Evolutionary conservation across 2,888 invertebrate species (phyloP), one percentile per base, ranked within the genome.

Genomic region (Physocephala rufipes): DNA sequence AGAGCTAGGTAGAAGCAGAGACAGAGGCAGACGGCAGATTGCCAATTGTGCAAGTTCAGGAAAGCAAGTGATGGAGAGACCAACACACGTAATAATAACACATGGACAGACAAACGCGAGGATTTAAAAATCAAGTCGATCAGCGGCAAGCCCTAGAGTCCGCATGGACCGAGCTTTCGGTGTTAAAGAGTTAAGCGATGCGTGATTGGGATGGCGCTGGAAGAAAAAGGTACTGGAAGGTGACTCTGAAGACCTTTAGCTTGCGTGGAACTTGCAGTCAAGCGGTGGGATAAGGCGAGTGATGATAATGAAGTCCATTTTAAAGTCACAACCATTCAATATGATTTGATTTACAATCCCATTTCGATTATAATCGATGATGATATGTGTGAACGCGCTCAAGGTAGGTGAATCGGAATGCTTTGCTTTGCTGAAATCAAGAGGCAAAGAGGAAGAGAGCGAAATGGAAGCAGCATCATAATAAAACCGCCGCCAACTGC

Each of bases 281-380:
- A 66, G 13, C 53, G 66, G 55, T 36, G 66, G 55, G 67, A 73
- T 70, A 74, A 73, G 66, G 73, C 69, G 70, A 45, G 82, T 80
- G 51, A 82, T 80, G 82, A 82, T 82, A 82, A 82, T 82, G 82
- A 82, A 82, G 80, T 82, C 81, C 82, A 82, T 81, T 82, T 82
- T 82, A 82, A 82, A 82, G 82, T 82, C 82, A 82, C 65, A 62
- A 69, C 70, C 66, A 83, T 83, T 83, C 80, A 84, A 84, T 82
- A 78, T 82, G 82, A 83, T 84, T 84, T 84, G 84, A 84, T 84
- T 84, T 84, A 84, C 84, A 84, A 84, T 83, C 84, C 83, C 82
- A 81, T 82, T 82, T 84, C 81, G 84, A 84, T 84, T 84, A 84
- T 84, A 84, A 84, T 84, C 84, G 84, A 81, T 82, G 83, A 82